Evolutionary conservation across 2,888 invertebrate species (phyloP).

Genomic region (Acrobasis repandana): DNA sequence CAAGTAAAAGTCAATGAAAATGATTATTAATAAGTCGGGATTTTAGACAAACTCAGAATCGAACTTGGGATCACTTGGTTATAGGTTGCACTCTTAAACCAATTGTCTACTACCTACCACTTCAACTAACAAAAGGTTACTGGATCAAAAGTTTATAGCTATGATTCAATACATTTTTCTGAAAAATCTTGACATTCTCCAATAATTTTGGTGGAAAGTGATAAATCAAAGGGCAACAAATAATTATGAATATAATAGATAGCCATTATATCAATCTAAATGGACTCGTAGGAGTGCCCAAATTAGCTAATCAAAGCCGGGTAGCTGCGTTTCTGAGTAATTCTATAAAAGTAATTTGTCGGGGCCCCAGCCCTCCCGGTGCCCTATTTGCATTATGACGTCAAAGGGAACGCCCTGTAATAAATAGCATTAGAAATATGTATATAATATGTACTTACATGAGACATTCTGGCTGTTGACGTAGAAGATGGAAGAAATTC

Average conservation of each 20-base stretch:
- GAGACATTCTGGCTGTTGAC: conserved; percentile 39
- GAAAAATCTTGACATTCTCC: no score
- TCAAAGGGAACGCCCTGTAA: conserved; percentile 44
- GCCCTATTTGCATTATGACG: conserved; percentile 39
- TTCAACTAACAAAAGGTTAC: no score
- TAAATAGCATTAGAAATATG: conserved; percentile 15
- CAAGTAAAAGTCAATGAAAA: no score
- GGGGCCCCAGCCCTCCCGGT: conserved; percentile 24
- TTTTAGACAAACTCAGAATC: no score
- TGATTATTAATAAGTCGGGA: no score
- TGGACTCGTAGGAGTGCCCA: neutral
- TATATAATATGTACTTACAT: conserved; percentile 42
- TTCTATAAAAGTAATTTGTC: conserved; percentile 4
- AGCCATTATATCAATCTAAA: neutral
- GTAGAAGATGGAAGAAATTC: conserved; percentile 26
- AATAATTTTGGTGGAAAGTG: no score
- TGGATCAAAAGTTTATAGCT: no score
- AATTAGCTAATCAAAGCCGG: conserved; percentile 3
- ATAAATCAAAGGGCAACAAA: no score
- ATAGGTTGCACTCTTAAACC: no score
- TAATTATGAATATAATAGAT: neutral
- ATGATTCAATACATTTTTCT: no score
- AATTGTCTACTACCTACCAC: no score
- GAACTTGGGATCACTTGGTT: no score
- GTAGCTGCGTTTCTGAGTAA: neutral